Evolutionary conservation across 2,888 invertebrate genomes (phyloP).

Genomic region (Dorcus parallelipipedus): DNA sequence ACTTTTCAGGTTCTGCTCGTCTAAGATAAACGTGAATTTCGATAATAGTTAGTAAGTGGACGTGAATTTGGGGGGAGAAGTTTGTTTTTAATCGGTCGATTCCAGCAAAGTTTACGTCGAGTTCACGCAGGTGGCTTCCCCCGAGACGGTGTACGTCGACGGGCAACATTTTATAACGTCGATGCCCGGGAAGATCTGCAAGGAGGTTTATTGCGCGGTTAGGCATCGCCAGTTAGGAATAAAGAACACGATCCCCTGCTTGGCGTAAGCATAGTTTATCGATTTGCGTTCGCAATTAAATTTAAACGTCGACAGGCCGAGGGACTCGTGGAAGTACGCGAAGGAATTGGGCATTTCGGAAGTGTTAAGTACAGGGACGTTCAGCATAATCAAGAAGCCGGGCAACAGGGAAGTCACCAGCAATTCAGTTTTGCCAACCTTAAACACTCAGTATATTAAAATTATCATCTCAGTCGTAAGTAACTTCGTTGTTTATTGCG

Average conservation of each 20-base stretch:
- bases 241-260: conserved; percentile 53
- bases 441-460: conserved; percentile 58
- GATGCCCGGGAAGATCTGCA: conserved; percentile 61
- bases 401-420: background rate
- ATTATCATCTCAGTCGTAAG: conserved; percentile 58
- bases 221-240: conserved; percentile 61
- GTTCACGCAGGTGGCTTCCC: conserved; percentile 52
- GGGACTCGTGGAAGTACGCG: conserved; percentile 31
- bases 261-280: conserved; percentile 52
- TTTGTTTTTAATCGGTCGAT: conserved; percentile 30
- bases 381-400: conserved; percentile 3
- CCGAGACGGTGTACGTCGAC: conserved; percentile 34
- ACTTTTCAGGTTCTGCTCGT: conserved; percentile 52
- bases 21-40: conserved; percentile 54
- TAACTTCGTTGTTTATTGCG: conserved; percentile 15
- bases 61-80: background rate
- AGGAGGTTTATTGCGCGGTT: conserved; percentile 72
- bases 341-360: conserved; percentile 8
- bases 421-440: conserved; percentile 56
- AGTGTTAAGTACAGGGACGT: conserved; percentile 4
- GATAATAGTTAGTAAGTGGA: conserved; percentile 25
- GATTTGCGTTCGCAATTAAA: background rate
- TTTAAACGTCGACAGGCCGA: conserved; percentile 11
- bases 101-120: conserved; percentile 66
- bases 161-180: conserved; percentile 47